These are phyloP conservation scores for Gila robusta DNA, from an alignment of 2,797 vertebrate genomes.

Conservation along the genomic window DNA sequence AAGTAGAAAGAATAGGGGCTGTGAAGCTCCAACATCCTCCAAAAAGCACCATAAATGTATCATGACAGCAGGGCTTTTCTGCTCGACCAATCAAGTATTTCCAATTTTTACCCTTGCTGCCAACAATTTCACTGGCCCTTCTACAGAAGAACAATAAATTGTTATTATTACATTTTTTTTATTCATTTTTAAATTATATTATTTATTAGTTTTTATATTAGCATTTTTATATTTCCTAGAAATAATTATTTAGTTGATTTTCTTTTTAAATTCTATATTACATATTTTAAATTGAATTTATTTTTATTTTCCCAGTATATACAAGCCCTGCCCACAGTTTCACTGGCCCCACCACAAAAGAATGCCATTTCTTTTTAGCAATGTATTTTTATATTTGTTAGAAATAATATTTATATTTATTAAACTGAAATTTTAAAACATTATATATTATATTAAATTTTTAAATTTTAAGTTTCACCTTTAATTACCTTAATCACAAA, in stretches of 20 bases:
- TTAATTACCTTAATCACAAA: too few relatives aligned
- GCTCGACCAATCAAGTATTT: too few relatives aligned
- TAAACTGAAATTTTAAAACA: too few relatives aligned
- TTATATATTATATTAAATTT: too few relatives aligned
- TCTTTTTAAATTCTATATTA: background rate
- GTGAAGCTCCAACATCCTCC: background rate
- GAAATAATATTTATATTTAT: too few relatives aligned
- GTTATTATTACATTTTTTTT: background rate
- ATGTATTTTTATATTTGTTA: too few relatives aligned
- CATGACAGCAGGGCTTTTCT: conserved; percentile 1
- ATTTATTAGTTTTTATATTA: background rate
- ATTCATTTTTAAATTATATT: background rate
- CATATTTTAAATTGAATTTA: background rate
- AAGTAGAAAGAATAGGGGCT: background rate
- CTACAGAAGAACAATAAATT: background rate
- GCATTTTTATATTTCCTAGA: background rate
- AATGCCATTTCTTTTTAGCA: too few relatives aligned
- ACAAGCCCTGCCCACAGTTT: too few relatives aligned
- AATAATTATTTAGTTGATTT: background rate
- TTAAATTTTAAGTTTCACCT: too few relatives aligned
- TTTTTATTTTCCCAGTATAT: too few relatives aligned
- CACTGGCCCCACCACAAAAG: too few relatives aligned
- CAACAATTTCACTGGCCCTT: background rate
- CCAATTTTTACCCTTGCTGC: background rate
- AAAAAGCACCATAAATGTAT: background rate